Evolutionary conservation across 2,888 invertebrate species (phyloP), one percentile per base, ranked within the genome.

Genomic region (Hoplodrina blanda): DNA sequence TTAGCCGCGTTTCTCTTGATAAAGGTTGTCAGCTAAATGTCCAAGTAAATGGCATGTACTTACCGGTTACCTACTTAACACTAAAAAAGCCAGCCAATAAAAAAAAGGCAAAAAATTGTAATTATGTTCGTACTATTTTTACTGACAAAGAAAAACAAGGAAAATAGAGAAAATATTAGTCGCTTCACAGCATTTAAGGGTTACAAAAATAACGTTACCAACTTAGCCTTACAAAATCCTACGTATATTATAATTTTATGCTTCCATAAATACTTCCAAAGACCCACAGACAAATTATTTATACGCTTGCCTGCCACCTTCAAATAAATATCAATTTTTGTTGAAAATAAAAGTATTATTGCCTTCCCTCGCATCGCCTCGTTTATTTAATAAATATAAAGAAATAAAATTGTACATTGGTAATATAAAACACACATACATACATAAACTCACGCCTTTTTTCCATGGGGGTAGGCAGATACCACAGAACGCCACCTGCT

Each of bases 311-410:
- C 54, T 44, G 46, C 52, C 33, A 65, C 8, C 10, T 33, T 1
- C 10, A 44, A 52, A 65, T 53, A 68, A 76, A 63, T 68, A 68
- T 66, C 44, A 49, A 41, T 63, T 69, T 72, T 72, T 41, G 7
- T 73, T 62, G 10, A 60, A 64, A 68, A 68, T 53, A 55, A 59
- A 78, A 64, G 10, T n/a, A n/a, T 66, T 62, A 69, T 61, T 57
- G 5, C 52, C 20, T 25, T 25, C 25, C 7, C n/a, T 37, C 20
- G 30, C 8, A 54, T 41, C 13, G 2, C 17, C 25, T 30, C 19
- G 4, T 37, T 65, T 79, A 80, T 75, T 65, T 69, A 72, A 67
- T 55, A 46, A 62, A 20, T 37, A 37, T 2, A 25, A 25, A 25
- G 1, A 25, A 25, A 25, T 25, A 25, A 25, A 25, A 25, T 25